Evolutionary conservation across 2,888 invertebrate genomes (phyloP), one percentile per base, ranked within the genome.

Genomic region (Eutolmus rufibarbis): DNA sequence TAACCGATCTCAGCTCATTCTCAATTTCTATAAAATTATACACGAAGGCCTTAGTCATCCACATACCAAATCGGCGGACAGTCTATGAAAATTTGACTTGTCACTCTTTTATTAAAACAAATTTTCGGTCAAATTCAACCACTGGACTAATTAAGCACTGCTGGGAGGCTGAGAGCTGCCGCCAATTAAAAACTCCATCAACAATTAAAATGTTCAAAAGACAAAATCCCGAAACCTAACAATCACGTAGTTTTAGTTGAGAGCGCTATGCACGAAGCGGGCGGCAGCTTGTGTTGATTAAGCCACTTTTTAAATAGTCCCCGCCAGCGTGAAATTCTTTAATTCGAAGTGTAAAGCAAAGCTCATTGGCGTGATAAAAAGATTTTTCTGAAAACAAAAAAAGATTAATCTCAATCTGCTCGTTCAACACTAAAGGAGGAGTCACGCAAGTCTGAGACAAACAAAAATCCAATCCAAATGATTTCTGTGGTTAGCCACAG

Each of bases 301-400:
- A 82, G 40, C 19, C 23, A n/a, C 40, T 43, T 66, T 82, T 82
- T 82, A 57, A 82, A 3, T 14, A 51, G 37, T 66, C 43, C 57
- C 40, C 51, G 37, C 37, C 9, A 57, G 37, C 37, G 51, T 82
- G 31, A 57, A 82, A 85, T 74, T 85, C 43, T 74, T 85, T 74
- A 43, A 85, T 31, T 74, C 46, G 28, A 85, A 19, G 85, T 43
- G 40, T 74, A 86, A 86, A 86, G 77, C 86, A 86, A 86, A 86
- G 86, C 77, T 86, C 51, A 86, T 77, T 86, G 86, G 86, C 77
- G 56, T 86, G 86, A 86, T 86, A 77, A 51, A 86, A 86, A 86
- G 86, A 86, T 86, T 86, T 86, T 77, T 86, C 34, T 77, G 76
- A n/a, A 51, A n/a, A n/a, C n/a, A n/a, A n/a, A 46, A n/a, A 74